A percentile compares a stretch with the other conserved stretches of the same genome.
Conservation (phyloP, 2,888 invertebrate genomes). For the Orchestes rusci region DNA sequence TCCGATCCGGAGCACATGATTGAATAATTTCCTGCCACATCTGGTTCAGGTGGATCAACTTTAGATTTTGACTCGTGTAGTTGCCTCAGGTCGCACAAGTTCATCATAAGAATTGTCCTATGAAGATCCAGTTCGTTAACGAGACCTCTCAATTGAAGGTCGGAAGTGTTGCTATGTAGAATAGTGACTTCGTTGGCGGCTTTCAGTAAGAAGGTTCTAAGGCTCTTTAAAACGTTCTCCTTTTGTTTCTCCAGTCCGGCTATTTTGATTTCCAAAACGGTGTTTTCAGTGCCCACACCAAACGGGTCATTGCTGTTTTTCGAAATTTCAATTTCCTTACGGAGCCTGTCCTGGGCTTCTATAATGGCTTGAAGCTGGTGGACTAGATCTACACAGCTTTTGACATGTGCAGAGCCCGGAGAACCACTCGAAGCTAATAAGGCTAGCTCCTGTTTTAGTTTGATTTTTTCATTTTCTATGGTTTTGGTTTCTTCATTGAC, state of each 20-base stretch:
- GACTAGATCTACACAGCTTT: slow-evolving; percentile 13
- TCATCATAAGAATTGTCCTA: slow-evolving; percentile 28
- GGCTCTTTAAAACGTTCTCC: slow-evolving; percentile 22
- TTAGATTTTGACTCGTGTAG: slow-evolving; percentile 1
- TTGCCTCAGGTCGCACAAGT: slow-evolving; percentile 21
- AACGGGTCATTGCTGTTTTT: slow-evolving; percentile 4
- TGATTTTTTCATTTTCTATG: slow-evolving; percentile 20
- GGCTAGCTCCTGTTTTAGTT: slow-evolving; percentile 24
- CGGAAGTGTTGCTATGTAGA: slow-evolving; percentile 22
- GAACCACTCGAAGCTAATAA: slow-evolving; percentile 10
- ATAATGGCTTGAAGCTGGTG: slow-evolving; percentile 12
- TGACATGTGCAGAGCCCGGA: neutral
- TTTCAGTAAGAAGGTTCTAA: slow-evolving; percentile 22
- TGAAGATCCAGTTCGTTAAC: slow-evolving; percentile 29
- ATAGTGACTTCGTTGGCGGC: slow-evolving; percentile 25
- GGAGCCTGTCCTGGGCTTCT: slow-evolving; percentile 7
- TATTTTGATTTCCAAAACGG: slow-evolving; percentile 24
- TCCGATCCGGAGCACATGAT: slow-evolving; percentile 10
- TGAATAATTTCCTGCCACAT: neutral
- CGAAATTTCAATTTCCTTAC: slow-evolving; percentile 12
- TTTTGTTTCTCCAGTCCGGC: slow-evolving; percentile 26
- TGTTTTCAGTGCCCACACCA: slow-evolving; percentile 14
- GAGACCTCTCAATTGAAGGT: slow-evolving; percentile 26
- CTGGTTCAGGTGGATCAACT: neutral
- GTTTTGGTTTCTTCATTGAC: slow-evolving; percentile 21